Conservation (phyloP, 2,113 vertebrate genomes). For the Paradisaea rubra region DNA sequence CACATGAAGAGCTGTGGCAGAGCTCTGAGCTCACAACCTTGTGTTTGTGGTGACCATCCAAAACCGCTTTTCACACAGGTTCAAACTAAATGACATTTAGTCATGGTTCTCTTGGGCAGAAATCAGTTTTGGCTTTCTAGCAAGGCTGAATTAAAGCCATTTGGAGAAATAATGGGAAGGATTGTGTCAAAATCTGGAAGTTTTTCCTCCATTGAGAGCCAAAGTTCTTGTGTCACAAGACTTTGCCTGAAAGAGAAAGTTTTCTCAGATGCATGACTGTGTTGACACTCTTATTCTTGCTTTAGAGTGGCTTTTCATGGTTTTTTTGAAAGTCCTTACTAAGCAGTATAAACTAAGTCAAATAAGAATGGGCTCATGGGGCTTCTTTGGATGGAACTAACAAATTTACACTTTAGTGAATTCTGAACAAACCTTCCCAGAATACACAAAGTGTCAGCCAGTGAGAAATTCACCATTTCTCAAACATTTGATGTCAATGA, state of each 20-base stretch:
- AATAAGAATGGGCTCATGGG: conserved; percentile 28
- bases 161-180: conserved; percentile 27
- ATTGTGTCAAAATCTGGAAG: conserved; percentile 39
- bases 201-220: conserved; percentile 15
- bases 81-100: conserved; percentile 17
- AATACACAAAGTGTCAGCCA: neutral
- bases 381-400: conserved; percentile 28
- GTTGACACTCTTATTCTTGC: conserved; percentile 42
- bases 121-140: conserved; percentile 19
- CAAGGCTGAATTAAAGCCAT: conserved; percentile 11
- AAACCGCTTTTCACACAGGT: neutral
- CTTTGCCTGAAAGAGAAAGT: conserved; percentile 22
- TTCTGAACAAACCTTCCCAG: conserved; percentile 3
- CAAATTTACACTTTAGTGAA: conserved; percentile 17
- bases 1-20: neutral
- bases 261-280: conserved; percentile 47
- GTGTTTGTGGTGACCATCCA: neutral
- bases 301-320: conserved; percentile 21
- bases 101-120: neutral
- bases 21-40: neutral
- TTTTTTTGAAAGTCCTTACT: neutral
- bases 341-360: conserved; percentile 30
- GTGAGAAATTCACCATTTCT: neutral
- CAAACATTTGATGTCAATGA: neutral
- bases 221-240: conserved; percentile 35